Base-by-base conservation (phyloP, 1,140 invertebrate species). In the Capitella teleta region DNA sequence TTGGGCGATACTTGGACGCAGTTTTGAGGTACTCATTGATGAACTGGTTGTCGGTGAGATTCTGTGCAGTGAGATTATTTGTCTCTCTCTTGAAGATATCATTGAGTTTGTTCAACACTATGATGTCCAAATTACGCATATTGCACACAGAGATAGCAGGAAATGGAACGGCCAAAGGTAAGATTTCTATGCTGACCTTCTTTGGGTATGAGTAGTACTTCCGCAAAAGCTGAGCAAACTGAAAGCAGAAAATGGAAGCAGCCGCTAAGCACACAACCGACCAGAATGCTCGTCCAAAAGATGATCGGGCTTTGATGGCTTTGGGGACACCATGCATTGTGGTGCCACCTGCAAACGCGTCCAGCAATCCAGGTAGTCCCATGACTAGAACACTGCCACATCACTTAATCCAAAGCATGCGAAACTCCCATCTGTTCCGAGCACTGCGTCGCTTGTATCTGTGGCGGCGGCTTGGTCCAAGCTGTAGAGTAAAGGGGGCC, bases 181-280 rank as follows among this genome's bases (percentile, higher is more conserved):
- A 12, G 23, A 51, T 41, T 16, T 51, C 49, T 26, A 51, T 45
- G 8, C 25, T 42, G 23, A 51, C 49, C 23, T 32, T 25, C 25
- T 51, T 51, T 19, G 49, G 49, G 25, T 12, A 51, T 2, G 49
- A 24, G 49, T 26, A 51, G 49, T 43, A 51, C 40, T 45, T 46
- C 2, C 28, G 6, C 3, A 51, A 8, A 5, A 51, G 49, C 8
- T 45, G 40, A 3, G 40, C 12, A 2, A 51, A 19, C 25, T 51
- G 24, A 4, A 51, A 6, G 21, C 4, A 46, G 40, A 51, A 46
- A 5, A 51, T 28, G 40, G 2, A 5, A 16, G 26, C 21, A 41
- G 37, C 38, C 4, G 23, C 38, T 8, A 44, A 6, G 21, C 49
- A 51, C 23, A 45, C 21, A 25, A 43, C 5, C 14, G 10, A 18